Evolutionary conservation across 2,113 vertebrate species (phyloP).

Genomic region (Mesoclemmys tuberculata): DNA sequence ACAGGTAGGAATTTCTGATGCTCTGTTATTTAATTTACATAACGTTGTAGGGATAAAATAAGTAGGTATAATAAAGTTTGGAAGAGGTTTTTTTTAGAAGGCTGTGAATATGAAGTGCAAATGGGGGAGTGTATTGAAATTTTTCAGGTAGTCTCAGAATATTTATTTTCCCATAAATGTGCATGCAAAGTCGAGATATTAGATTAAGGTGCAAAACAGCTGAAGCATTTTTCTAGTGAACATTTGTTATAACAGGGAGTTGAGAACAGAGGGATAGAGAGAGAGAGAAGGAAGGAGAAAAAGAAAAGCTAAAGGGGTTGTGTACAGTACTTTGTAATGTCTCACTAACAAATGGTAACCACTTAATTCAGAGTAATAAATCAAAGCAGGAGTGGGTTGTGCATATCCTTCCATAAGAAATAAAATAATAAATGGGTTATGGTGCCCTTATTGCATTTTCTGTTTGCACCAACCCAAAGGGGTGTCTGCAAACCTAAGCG

Average conservation of each 20-base stretch:
- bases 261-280: background rate
- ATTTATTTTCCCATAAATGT: background rate
- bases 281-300: accelerated
- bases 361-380: background rate
- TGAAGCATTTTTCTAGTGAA: background rate
- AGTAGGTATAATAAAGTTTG: background rate
- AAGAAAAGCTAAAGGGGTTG: background rate
- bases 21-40: background rate
- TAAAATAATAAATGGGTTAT: background rate
- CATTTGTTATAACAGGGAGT: background rate
- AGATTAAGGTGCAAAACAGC: background rate
- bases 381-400: background rate
- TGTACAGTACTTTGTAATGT: background rate
- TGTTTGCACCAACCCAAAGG: background rate
- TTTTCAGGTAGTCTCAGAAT: background rate
- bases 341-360: background rate
- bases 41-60: background rate
- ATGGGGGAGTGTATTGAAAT: accelerated
- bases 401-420: background rate
- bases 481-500: background rate
- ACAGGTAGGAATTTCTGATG: constrained; percentile 62
- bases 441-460: background rate
- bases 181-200: background rate
- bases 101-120: background rate
- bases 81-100: background rate